Conservation (phyloP, 2,113 vertebrate genomes). For the Bos indicus region DNA sequence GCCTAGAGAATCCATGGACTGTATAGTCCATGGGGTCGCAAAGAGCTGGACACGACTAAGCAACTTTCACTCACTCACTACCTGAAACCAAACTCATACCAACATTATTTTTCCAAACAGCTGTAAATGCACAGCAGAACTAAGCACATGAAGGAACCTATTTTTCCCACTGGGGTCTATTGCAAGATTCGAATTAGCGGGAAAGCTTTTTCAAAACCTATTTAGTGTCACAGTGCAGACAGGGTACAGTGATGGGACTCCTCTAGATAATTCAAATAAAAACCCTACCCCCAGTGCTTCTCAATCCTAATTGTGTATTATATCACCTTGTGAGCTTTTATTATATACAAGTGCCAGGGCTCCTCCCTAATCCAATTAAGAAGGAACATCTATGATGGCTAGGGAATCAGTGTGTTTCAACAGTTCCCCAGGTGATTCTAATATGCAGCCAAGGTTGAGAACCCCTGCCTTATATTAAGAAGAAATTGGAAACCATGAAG, state of each 20-base stretch:
- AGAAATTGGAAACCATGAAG: not conserved
- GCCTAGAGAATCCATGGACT: not conserved
- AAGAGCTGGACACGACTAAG: not conserved
- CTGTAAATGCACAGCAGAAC: not conserved
- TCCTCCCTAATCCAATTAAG: not conserved
- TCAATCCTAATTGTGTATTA: not conserved
- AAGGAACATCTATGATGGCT: not conserved
- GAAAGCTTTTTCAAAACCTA: not conserved
- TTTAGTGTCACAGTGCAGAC: not conserved
- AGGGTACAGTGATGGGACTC: not conserved
- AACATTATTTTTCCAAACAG: not conserved
- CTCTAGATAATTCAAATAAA: not conserved
- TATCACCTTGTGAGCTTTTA: conserved; percentile 13
- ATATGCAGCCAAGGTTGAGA: not conserved
- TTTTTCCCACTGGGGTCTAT: not conserved
- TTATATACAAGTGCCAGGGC: not conserved
- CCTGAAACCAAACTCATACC: not conserved
- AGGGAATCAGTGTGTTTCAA: not conserved
- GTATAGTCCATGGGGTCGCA: not conserved
- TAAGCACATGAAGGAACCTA: not conserved
- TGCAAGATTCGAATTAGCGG: not conserved
- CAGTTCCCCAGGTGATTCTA: not conserved
- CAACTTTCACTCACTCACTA: not conserved
- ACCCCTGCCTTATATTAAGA: not conserved
- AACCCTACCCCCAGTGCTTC: not conserved